Evolutionary conservation across 2,888 invertebrate species (phyloP), one percentile per base, ranked within the genome.

Genomic region (Aspidiotus rigidus): DNA sequence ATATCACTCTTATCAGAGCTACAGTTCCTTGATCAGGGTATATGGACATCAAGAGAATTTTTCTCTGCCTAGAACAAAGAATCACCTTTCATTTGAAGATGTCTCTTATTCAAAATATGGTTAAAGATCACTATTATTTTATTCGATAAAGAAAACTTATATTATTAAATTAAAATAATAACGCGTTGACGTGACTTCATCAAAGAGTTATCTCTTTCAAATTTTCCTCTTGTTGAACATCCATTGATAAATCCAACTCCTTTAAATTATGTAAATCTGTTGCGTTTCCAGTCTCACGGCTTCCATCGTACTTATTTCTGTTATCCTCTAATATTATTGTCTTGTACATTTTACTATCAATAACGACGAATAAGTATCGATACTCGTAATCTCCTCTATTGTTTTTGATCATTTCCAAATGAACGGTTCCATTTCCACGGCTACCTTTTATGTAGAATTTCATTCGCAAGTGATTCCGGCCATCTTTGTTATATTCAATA

Each of bases 361-460:
- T 79, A 78, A 92, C 87, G 5, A 93, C 88, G 75, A 91, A 84
- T 66, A 95, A 77, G 77, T 93, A 94, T 73, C 89, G 83, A 77
- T 90, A 94, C 73, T 87, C 84, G 76, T 86, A 91, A 72, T 87
- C 83, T 0, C 90, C 89, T 16, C 41, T 49, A 10, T 69, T 44
- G 28, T 62, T 62, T 62, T 69, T 63, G 15, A 63, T 83, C 80
- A 93, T 87, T 80, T 95, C 95, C 72, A 94, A 80, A 77, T 92
- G 86, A 9, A 89, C 95, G 64, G 91, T 88, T 53, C 86, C 95
- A 75, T 87, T 87, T 75, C 86, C 86, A 72, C 88, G 83, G 57
- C 85, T 81, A 53, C 95, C 95, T 79, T 93, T 87, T 71, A 95
- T 83, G 76, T 94, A 90, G 79, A 95, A 96, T 76, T 87, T 85